Percentiles rank a stretch among this genome's conserved stretches.
Conservation (phyloP, 2,888 invertebrate genomes). For the Bellardia pandia region DNA sequence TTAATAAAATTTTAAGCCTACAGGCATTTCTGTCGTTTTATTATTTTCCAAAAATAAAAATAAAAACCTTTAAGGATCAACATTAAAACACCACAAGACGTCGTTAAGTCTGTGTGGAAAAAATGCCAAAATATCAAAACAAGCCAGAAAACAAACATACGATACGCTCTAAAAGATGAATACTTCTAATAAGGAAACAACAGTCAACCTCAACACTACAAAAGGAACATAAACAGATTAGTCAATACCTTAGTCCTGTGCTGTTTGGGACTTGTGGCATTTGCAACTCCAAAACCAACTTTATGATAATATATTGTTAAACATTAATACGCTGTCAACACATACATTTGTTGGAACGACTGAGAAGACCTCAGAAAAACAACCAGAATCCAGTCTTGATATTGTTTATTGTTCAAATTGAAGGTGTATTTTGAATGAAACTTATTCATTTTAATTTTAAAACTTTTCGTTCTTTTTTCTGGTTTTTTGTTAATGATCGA, state of each 20-base stretch:
- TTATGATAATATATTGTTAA: conserved; percentile 78
- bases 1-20: conserved; percentile 56
- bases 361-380: conserved; percentile 33
- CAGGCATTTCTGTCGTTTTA: conserved; percentile 41
- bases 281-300: conserved; percentile 43
- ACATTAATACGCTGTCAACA: conserved; percentile 83
- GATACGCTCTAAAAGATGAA: conserved; percentile 34
- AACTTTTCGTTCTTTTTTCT: background rate
- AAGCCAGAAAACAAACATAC: conserved; percentile 39
- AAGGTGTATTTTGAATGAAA: conserved; percentile 64
- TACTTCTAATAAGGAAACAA: conserved; percentile 64
- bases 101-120: conserved; percentile 64
- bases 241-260: conserved; percentile 52
- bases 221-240: conserved; percentile 49
- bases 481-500: conserved; percentile 79
- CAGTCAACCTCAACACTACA: conserved; percentile 25
- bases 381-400: conserved; percentile 41
- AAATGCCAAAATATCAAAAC: conserved; percentile 54
- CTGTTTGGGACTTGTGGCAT: conserved; percentile 49
- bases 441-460: conserved; percentile 60
- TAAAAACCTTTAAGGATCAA: conserved; percentile 49
- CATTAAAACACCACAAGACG: conserved; percentile 71
- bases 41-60: conserved; percentile 20
- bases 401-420: conserved; percentile 60
- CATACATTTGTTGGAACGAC: conserved; percentile 78